A percentile compares a stretch with the other conserved stretches of the same genome.
phyloP scores from a whole-genome alignment of 2,113 vertebrate species.

The Gyps fulvus region DNA sequence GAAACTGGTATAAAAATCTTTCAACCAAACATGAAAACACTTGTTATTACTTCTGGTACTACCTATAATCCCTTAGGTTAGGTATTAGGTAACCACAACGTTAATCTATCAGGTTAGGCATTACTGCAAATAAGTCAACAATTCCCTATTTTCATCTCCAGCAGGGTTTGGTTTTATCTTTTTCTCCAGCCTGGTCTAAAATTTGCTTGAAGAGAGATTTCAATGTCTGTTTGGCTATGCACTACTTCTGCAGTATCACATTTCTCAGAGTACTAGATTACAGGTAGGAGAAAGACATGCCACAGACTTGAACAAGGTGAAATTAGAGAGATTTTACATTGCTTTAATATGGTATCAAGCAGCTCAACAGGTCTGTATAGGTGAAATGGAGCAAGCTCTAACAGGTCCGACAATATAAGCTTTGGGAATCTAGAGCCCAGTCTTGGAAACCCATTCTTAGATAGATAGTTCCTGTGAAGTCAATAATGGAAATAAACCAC shows the following conservation, averaged over 20 bases:
- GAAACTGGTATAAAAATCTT: neutral
- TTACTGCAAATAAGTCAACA: neutral
- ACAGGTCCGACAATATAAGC: neutral
- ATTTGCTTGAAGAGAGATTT: slow-evolving; percentile 30
- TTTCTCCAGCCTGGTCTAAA: neutral
- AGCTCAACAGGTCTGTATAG: neutral
- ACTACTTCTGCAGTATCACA: neutral
- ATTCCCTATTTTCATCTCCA: neutral
- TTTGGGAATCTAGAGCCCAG: neutral
- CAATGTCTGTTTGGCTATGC: neutral
- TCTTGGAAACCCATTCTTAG: neutral
- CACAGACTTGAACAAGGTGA: neutral
- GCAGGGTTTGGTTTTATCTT: neutral
- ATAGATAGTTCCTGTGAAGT: neutral
- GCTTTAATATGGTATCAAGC: slow-evolving; percentile 22
- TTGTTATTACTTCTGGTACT: neutral
- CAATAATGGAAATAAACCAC: neutral
- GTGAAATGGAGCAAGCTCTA: neutral
- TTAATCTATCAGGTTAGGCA: neutral
- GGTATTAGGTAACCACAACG: neutral
- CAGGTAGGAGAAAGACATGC: neutral
- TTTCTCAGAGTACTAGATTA: neutral
- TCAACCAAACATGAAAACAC: neutral
- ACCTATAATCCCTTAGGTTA: neutral
- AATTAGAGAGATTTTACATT: neutral